These are phyloP conservation scores for Aspidiotus rigidus DNA, from an alignment of 2,888 invertebrate genomes.

Conservation along the genomic window DNA sequence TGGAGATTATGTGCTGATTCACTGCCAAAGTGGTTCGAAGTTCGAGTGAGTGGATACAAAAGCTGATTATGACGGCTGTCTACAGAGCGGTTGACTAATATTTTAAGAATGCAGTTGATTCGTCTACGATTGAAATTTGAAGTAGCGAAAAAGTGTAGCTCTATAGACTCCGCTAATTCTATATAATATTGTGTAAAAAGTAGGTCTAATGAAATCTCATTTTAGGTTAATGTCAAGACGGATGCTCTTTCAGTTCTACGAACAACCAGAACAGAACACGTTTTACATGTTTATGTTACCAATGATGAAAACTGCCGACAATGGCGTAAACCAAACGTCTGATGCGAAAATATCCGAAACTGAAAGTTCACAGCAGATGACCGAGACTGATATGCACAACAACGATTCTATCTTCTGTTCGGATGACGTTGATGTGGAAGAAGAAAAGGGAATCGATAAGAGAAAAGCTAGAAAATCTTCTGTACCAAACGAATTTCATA, in stretches of 20 bases:
- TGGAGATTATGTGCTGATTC: constrained; percentile 48
- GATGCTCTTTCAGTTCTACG: background rate
- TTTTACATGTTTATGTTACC: background rate
- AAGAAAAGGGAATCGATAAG: too few relatives aligned
- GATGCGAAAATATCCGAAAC: background rate
- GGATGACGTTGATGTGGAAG: background rate
- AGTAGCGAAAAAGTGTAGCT: too few relatives aligned
- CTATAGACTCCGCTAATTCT: too few relatives aligned
- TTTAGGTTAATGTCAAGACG: background rate
- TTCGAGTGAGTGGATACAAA: constrained; percentile 43
- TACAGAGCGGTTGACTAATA: too few relatives aligned
- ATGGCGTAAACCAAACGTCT: background rate
- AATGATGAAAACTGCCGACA: background rate
- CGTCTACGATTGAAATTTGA: too few relatives aligned
- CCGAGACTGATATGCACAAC: background rate
- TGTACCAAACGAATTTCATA: too few relatives aligned
- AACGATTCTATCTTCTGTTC: background rate
- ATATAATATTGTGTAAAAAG: too few relatives aligned
- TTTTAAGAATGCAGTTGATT: too few relatives aligned
- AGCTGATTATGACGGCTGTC: background rate
- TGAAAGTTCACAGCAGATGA: background rate
- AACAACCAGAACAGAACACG: background rate
- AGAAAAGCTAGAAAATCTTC: too few relatives aligned
- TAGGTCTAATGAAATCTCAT: too few relatives aligned
- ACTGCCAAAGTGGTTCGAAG: constrained; percentile 45